Evolutionary conservation across 2,113 vertebrate genomes (phyloP).

Genomic region (Tragelaphus scriptus): DNA sequence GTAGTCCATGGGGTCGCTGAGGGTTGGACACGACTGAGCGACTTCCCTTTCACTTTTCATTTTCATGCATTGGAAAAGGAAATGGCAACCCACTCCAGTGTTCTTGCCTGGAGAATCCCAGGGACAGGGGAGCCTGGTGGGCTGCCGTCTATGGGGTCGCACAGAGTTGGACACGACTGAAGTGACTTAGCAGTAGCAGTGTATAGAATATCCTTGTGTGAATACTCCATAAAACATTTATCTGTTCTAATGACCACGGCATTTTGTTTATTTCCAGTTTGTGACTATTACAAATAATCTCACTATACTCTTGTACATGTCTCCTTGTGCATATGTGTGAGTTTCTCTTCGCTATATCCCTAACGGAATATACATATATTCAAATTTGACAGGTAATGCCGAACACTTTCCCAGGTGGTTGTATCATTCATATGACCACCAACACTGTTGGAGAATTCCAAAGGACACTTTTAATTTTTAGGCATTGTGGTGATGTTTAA

Average conservation of each 20-base stretch:
- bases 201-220: rapidly evolving
- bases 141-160: too few species aligned
- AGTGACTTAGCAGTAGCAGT: too few species aligned
- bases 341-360: not conserved
- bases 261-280: not conserved
- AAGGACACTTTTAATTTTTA: not conserved
- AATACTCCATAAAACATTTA: not conserved
- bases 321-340: not conserved
- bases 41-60: too few species aligned
- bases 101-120: too few species aligned
- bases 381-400: not conserved
- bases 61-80: too few species aligned
- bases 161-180: too few species aligned
- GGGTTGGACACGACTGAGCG: too few species aligned
- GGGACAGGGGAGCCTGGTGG: too few species aligned
- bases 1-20: too few species aligned
- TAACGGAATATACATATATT: not conserved
- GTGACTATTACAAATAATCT: not conserved
- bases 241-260: not conserved
- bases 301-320: not conserved
- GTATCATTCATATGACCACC: not conserved
- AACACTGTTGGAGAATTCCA: not conserved
- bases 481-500: not conserved
- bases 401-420: not conserved
- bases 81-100: too few species aligned